Evolutionary conservation across 2,797 vertebrate species (phyloP).

Genomic region (Dendrocincla tyrannina): DNA sequence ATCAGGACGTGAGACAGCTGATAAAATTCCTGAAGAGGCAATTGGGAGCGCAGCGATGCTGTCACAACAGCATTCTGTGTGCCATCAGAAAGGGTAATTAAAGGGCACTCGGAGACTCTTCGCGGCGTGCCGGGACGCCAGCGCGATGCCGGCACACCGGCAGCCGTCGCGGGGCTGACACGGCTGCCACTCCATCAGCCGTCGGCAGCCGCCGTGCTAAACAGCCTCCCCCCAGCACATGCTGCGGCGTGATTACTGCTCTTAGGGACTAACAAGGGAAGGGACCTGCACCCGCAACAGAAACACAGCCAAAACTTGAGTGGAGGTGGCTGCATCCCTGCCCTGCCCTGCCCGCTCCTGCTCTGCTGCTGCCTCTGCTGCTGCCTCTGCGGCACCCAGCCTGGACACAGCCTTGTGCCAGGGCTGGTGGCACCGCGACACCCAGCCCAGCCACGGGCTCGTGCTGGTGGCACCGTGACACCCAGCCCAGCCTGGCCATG

Average conservation of each 20-base stretch:
- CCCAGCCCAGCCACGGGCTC: not conserved
- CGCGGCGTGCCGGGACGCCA: not conserved
- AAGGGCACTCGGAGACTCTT: conserved; percentile 47
- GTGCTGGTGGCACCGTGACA: not conserved
- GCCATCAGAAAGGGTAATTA: conserved; percentile 63
- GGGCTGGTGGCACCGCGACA: not conserved
- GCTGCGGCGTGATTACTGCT: not conserved
- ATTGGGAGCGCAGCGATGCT: conserved; percentile 39
- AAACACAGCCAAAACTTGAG: not conserved
- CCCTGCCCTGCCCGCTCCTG: not conserved
- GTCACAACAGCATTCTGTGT: conserved; percentile 38
- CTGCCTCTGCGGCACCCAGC: not conserved
- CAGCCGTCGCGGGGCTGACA: not conserved
- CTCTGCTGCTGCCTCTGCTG: not conserved
- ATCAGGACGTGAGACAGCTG: conserved; percentile 28
- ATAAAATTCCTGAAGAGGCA: conserved; percentile 57
- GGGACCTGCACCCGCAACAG: not conserved
- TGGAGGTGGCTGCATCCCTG: fast-evolving
- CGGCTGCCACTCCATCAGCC: not conserved
- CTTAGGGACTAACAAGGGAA: not conserved
- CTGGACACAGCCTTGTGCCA: fast-evolving
- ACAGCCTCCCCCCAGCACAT: not conserved
- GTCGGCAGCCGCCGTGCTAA: not conserved
- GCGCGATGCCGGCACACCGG: not conserved
- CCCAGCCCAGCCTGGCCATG: not conserved